Evolutionary conservation across 2,797 vertebrate genomes (phyloP).

Genomic region (Myoxocephalus aenaeus): DNA sequence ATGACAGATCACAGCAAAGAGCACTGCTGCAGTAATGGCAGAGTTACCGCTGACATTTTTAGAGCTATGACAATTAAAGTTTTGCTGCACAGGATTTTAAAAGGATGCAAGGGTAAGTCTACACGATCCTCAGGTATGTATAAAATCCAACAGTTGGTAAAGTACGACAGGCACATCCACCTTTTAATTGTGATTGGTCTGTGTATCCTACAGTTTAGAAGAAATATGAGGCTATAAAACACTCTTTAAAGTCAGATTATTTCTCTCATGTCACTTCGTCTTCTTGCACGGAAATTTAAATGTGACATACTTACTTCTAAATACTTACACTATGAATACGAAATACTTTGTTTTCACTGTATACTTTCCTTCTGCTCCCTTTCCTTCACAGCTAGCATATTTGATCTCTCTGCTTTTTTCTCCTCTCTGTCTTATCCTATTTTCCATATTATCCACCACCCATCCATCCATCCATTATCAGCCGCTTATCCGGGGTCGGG

Average conservation of each 20-base stretch:
- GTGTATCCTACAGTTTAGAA: not conserved
- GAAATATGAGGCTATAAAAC: not conserved
- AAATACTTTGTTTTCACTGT: not conserved
- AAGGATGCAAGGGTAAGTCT: not conserved
- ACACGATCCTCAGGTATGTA: not conserved
- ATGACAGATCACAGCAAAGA: slow-evolving; percentile 30
- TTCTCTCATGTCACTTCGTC: not conserved
- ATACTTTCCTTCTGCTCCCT: not conserved
- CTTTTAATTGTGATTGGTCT: not conserved
- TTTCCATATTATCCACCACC: slow-evolving; percentile 5
- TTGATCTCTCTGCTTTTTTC: not conserved
- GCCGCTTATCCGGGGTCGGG: no score
- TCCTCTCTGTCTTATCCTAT: slow-evolving; percentile 24
- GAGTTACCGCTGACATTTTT: not conserved
- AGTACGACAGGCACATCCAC: not conserved
- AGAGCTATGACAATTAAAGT: slow-evolving; percentile 8
- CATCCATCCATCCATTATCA: slow-evolving; percentile 45
- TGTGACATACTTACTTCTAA: not conserved
- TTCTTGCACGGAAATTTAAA: not conserved
- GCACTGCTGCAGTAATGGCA: not conserved
- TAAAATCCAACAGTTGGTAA: not conserved
- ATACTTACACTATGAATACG: not conserved
- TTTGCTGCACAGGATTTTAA: not conserved
- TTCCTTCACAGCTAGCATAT: not conserved
- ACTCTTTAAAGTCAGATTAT: not conserved